These are phyloP conservation scores for Malaclemys terrapin DNA, from an alignment of 2,113 vertebrate genomes.

Conservation along the genomic window DNA sequence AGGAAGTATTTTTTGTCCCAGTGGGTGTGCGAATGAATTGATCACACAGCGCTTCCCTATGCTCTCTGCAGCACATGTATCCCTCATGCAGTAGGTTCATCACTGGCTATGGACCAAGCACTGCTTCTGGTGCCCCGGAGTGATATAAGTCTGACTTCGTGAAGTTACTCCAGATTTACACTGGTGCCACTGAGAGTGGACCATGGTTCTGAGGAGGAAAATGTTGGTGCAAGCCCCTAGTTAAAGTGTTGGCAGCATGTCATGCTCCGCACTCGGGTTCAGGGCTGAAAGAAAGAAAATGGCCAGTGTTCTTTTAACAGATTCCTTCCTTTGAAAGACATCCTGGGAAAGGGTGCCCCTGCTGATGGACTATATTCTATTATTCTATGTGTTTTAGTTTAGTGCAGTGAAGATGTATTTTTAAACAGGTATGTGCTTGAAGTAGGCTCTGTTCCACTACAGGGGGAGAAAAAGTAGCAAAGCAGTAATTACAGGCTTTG, in stretches of 20 bases:
- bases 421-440: constrained; percentile 50
- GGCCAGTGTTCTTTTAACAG: background rate
- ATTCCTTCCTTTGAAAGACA: constrained; percentile 29
- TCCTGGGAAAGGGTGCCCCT: background rate
- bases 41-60: background rate
- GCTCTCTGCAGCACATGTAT: background rate
- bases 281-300: constrained; percentile 14
- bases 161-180: background rate
- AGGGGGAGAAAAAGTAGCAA: constrained; percentile 28
- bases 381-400: constrained; percentile 65
- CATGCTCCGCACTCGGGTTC: background rate
- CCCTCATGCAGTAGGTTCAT: background rate
- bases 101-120: background rate
- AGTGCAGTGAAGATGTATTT: constrained; percentile 60
- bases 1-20: background rate
- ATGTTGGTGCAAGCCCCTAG: accelerated
- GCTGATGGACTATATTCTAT: constrained; percentile 47
- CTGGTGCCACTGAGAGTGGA: accelerated
- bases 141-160: background rate
- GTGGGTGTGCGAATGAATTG: background rate
- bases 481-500: constrained; percentile 15
- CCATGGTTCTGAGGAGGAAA: background rate
- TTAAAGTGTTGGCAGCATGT: background rate
- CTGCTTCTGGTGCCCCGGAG: background rate
- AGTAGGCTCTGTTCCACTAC: constrained; percentile 35